Conservation (phyloP, 2,797 vertebrate genomes). For the Poecilia velifera region DNA sequence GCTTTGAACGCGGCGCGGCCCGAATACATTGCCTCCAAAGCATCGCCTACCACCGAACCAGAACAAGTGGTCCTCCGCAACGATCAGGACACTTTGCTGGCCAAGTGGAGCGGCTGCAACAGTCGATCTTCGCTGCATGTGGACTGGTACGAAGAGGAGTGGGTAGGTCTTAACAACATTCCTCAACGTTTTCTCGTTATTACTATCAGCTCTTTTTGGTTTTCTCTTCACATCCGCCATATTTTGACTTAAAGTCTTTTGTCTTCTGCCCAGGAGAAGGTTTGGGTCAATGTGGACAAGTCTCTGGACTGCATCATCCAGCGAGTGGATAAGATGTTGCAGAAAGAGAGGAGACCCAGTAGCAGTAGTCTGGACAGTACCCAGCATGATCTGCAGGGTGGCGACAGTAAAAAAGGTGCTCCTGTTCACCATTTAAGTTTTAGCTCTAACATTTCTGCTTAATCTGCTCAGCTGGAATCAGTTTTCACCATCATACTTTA, state of each 20-base stretch:
- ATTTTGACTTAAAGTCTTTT: not conserved
- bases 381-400: slow-evolving; percentile 79
- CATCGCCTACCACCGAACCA: slow-evolving; percentile 90
- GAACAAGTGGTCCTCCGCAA: slow-evolving; percentile 97
- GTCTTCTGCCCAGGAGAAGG: slow-evolving; percentile 86
- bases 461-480: not conserved
- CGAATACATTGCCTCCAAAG: slow-evolving; percentile 96
- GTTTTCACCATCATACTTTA: not conserved
- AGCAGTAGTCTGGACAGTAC: slow-evolving; percentile 83
- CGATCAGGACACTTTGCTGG: slow-evolving; percentile 94
- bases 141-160: slow-evolving; percentile 96
- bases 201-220: not conserved
- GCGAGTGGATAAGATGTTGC: slow-evolving; percentile 95
- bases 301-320: slow-evolving; percentile 98
- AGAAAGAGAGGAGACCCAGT: slow-evolving; percentile 89
- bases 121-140: slow-evolving; percentile 91
- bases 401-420: slow-evolving; percentile 90
- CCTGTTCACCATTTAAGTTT: not conserved
- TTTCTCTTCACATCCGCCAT: not conserved
- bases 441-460: not conserved
- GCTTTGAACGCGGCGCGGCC: slow-evolving; percentile 93
- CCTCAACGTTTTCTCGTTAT: not conserved
- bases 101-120: slow-evolving; percentile 92
- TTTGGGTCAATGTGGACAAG: slow-evolving; percentile 98
- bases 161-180: slow-evolving; percentile 82